Evolutionary conservation across 2,113 vertebrate genomes (phyloP), one percentile per base, ranked within the genome.

Genomic region (Podilymbus podiceps): DNA sequence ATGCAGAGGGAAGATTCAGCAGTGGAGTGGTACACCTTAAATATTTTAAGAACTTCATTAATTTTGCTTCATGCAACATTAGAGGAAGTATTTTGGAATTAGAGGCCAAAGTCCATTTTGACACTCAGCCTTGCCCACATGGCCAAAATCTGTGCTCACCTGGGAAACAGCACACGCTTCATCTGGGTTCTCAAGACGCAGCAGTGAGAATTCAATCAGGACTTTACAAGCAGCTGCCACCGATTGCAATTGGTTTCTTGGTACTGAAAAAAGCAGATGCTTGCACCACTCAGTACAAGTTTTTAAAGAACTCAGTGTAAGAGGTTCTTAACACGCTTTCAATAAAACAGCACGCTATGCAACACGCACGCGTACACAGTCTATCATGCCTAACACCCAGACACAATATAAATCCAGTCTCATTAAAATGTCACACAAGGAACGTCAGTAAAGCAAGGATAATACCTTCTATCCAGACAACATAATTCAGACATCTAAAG

Each of bases 151-250:
- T 24, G 4, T 5, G 35, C 98, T 98, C 78, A 99, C 99, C 99
- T 99, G 99, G 25, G 99, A 99, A 63, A 99, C 99, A 11, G 99
- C 99, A 86, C 99, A 99, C 10, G 99, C 99, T 95, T 99, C 99
- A 38, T 99, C 99, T 5, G 99, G 99, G 97, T 99, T 99, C 97
- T 99, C 99, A 88, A 99, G 98, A 12, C 99, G 98, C 86, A 99
- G 97, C 69, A 99, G 97, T 18, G 99, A 99, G 97, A 99, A 99
- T 74, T 99, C 99, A 89, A 99, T 99, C 97, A 99, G 97, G 88
- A 99, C 99, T 98, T 99, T 99, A 97, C 99, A 99, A 9, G 99
- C 99, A 59, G 99, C 98, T 69, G 99, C 99, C 91, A 99, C 99
- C 0, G 99, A 99, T 93, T 99, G 99, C 97, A 99, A 77, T 67